Conservation (phyloP, 2,888 invertebrate species). For the Athripsodes cinereus region DNA sequence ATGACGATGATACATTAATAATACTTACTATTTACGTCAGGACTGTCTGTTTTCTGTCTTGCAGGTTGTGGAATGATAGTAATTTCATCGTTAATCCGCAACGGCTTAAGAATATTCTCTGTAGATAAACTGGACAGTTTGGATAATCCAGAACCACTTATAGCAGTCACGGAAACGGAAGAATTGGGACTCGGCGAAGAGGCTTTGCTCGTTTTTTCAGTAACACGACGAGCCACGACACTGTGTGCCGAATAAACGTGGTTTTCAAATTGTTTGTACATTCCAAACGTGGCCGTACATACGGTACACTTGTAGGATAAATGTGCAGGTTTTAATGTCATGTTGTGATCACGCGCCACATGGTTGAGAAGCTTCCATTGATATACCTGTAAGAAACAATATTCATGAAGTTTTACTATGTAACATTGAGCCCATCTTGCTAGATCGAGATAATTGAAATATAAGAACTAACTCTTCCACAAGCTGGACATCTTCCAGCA, state of each 20-base stretch:
- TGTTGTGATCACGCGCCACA: conserved; percentile 85
- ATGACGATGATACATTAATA: too few relatives aligned
- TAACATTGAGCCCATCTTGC: too few relatives aligned
- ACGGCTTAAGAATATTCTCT: conserved; percentile 65
- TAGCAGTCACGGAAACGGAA: not conserved
- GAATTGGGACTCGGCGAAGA: not conserved
- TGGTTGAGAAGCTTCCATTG: conserved; percentile 91
- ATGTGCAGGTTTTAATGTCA: conserved; percentile 88
- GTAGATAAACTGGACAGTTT: conserved; percentile 26
- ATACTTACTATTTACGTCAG: not conserved
- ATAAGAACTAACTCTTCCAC: conserved; percentile 68
- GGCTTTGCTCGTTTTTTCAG: conserved; percentile 35
- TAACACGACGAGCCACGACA: conserved; percentile 77
- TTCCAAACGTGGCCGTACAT: conserved; percentile 89
- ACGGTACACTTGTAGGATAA: conserved; percentile 93
- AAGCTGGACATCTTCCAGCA: conserved; percentile 89
- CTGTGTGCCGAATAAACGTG: conserved; percentile 92
- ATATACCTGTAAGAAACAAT: conserved; percentile 63
- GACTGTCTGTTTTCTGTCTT: conserved; percentile 31
- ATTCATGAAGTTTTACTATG: not conserved
- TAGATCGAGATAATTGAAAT: too few relatives aligned
- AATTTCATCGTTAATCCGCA: conserved; percentile 85
- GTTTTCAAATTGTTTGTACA: conserved; percentile 92
- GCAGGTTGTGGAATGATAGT: conserved; percentile 84
- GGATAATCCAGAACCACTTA: not conserved